Evolutionary conservation across 2,888 invertebrate genomes (phyloP), one percentile per base, ranked within the genome.

Genomic region (Salpingus planirostris): DNA sequence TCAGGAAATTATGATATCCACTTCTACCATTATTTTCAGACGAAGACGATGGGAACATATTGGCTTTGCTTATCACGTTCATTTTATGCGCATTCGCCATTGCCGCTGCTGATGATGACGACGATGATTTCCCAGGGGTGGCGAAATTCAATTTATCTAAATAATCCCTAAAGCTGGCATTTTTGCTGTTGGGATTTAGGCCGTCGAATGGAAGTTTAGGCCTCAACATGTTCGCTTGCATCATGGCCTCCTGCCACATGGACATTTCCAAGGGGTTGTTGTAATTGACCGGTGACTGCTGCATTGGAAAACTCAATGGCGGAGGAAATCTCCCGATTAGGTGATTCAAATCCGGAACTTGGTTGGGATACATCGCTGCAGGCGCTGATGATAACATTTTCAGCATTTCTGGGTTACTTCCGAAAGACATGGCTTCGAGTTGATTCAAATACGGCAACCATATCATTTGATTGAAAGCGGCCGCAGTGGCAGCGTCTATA

Each of bases 381-480:
- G 71, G 29, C 64, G 67, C 40, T 33, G 49, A 37, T n/a, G n/a
- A n/a, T 13, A 55, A 57, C 49, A 74, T 71, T 62, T 76, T 75
- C 34, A 75, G 52, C 46, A 76, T 68, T 29, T 78, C 77, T 41
- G 71, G 63, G 57, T 60, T 43, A 53, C 64, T 60, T 66, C 49
- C 48, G 13, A 52, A 75, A 28, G 67, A 73, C 60, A 68, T 71
- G 59, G 73, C 69, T 52, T 78, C 77, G 31, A 78, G 57, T 51
- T 77, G 77, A 46, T 69, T 73, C 24, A 78, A 53, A 52, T 82
- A 83, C 0, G 82, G 82, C 29, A 82, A 59, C 82, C 81, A 83
- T 42, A 81, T 58, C 78, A 83, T 80, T 54, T 81, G 81, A 50
- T 76, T 79, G 27, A 82, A 67, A 2, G 80, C 74, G 1, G 79